These are phyloP conservation scores for Alexandromys fortis DNA, from an alignment of 2,113 vertebrate species.

Conservation along the genomic window DNA sequence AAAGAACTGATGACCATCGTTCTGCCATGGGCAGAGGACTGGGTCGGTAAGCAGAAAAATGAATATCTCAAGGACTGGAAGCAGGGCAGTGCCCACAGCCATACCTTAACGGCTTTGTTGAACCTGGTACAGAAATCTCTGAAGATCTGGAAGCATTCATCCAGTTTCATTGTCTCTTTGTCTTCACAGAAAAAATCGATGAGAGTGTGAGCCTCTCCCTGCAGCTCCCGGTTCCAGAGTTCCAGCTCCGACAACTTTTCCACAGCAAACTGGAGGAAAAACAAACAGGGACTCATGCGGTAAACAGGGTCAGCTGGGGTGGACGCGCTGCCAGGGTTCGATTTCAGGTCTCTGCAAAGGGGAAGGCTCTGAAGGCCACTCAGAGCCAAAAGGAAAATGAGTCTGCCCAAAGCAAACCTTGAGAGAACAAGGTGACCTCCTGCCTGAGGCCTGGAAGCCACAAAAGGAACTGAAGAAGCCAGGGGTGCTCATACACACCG, in stretches of 20 bases:
- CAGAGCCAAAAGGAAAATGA: constrained; percentile 21
- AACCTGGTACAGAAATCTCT: constrained; percentile 97
- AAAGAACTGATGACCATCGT: background rate
- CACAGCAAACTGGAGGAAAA: constrained; percentile 87
- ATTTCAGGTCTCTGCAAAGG: background rate
- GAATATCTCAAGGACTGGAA: background rate
- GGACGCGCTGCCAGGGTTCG: fast-evolving
- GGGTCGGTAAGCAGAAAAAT: background rate
- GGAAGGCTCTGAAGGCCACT: background rate
- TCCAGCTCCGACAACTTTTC: constrained; percentile 92
- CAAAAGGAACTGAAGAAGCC: background rate
- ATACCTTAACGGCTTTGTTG: constrained; percentile 96
- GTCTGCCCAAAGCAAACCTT: constrained; percentile 6
- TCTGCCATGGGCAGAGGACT: background rate
- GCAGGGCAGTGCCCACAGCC: background rate
- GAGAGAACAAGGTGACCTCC: background rate
- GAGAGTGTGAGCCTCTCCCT: constrained; percentile 91
- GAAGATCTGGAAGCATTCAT: constrained; percentile 98
- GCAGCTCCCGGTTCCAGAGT: constrained; percentile 88
- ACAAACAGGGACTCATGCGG: background rate
- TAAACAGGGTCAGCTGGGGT: background rate
- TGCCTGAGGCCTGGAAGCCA: background rate
- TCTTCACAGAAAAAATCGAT: constrained; percentile 99
- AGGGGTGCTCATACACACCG: background rate
- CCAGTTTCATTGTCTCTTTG: constrained; percentile 97